A percentile compares a stretch with the other conserved stretches of the same genome.
Conservation (phyloP, 1,140 invertebrate species). For the Maniola jurtina region DNA sequence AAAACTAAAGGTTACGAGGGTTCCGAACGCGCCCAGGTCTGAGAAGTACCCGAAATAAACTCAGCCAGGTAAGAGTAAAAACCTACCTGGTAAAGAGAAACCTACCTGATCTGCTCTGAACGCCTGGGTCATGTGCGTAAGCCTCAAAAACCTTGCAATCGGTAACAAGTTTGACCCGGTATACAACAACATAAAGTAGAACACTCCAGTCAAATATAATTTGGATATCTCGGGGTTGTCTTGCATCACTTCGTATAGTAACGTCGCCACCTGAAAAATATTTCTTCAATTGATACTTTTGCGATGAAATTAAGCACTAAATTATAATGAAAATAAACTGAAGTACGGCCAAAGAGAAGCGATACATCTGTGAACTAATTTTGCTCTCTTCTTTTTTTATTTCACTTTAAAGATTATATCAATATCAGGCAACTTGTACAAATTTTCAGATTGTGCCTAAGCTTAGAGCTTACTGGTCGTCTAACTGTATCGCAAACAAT, state of each 20-base stretch:
- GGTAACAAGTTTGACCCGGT: conserved; percentile 98
- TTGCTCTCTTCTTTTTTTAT: too few species aligned
- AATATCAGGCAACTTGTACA: too few species aligned
- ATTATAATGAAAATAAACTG: neutral
- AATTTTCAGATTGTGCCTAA: too few species aligned
- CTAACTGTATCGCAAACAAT: too few species aligned
- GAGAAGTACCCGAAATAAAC: too few species aligned
- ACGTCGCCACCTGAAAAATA: conserved; percentile 85
- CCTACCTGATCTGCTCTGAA: conserved; percentile 93
- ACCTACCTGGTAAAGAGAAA: too few species aligned
- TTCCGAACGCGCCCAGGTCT: too few species aligned
- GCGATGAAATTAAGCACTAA: neutral
- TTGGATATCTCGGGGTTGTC: conserved; percentile 98
- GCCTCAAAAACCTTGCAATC: conserved; percentile 94
- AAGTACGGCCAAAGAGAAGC: neutral
- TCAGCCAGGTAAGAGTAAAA: too few species aligned
- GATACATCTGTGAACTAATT: neutral
- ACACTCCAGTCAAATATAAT: conserved; percentile 96
- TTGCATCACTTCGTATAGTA: conserved; percentile 93
- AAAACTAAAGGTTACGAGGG: too few species aligned
- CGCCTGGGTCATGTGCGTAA: conserved; percentile 97
- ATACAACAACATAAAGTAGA: conserved; percentile 99
- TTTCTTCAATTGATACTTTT: conserved; percentile 9
- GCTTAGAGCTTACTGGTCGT: too few species aligned
- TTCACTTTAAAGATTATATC: too few species aligned